Evolutionary conservation across 2,797 vertebrate genomes (phyloP), one percentile per base, ranked within the genome.

Genomic region (Streptopelia turtur): DNA sequence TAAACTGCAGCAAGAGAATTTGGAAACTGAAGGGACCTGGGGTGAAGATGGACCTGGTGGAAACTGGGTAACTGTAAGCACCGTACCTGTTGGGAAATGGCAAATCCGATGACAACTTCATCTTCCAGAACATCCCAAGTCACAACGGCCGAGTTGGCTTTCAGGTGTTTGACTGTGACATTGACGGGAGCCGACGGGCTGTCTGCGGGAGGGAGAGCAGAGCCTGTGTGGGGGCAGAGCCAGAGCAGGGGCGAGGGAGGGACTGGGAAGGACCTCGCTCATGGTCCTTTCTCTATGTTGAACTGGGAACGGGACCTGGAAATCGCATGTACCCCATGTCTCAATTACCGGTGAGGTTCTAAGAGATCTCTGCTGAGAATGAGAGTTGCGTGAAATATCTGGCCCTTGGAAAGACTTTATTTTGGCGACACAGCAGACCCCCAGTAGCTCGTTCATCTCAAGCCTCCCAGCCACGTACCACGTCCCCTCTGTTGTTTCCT

Each of bases 101-200:
- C 99, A 91, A 99, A 99, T 93, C 99, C 99, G 31, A 99, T 99
- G 98, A 99, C 99, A 23, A 98, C 99, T 93, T 99, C 99, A 9
- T 99, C 99, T 89, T 99, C 99, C 89, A 98, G 97, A 91, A 99
- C 99, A 35, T 99, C 99, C 99, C 99, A 99, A 76, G 99, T 99
- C 96, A 99, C 99, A 91, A 99, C 97, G 1, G 99, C 99, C 0
- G 99, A 99, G 98, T 99, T 99, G 96, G 98, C 99, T 97, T 99
- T 99, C 87, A 99, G 98, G 91, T 99, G 98, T 97, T 98, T 98
- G 97, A 99, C 98, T 22, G 99, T 99, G 98, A 99, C 99, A 85
- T 99, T 99, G 69, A 99, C 98, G 3, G 99, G 99, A 90, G 99
- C 99, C 16, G 99, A 99, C 20, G 99, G 98, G 89, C 99, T 98